Evolutionary conservation across 2,113 vertebrate species (phyloP), one percentile per base, ranked within the genome.

Genomic region (Opisthocomus hoazin): DNA sequence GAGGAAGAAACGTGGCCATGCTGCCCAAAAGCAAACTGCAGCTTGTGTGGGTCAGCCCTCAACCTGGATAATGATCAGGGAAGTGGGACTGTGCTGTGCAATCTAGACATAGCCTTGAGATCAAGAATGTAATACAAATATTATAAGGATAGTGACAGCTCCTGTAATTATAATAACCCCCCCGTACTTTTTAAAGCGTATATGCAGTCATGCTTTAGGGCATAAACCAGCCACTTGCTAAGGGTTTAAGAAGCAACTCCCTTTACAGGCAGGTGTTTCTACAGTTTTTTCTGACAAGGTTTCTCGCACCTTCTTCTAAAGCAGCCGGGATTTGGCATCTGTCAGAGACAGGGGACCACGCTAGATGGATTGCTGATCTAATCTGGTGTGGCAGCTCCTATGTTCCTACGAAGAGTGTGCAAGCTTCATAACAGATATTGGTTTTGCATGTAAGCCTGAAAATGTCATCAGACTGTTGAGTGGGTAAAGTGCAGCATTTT

Each of bases 401-500:
- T 91, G 91, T 96, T 97, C 84, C 80, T 56, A 87, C 5, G 41
- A 88, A 81, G 29, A 80, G 34, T 61, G 48, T 75, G 56, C 61
- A 69, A 84, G 75, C 88, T 93, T 96, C 93, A 89, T 37, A 74
- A 64, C 50, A 95, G 89, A 57, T 82, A 95, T 75, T 74, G 81
- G 89, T 91, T 94, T 96, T 96, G 63, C 89, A 95, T 91, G 89
- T 92, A 92, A 93, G 87, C 68, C 89, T 94, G 61, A 71, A 94
- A 97, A 96, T 95, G 80, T 92, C 89, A 92, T 94, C 84, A 84
- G 68, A 79, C 76, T 94, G 76, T 95, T 85, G 90, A 97, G 88
- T 94, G 82, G 87, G 93, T 96, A 97, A 97, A 98, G 94, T 90
- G 92, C 89, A 81, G 60, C 93, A 94, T 96, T 97, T 97, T 94